Conservation (phyloP, 2,113 vertebrate genomes). For the Embiotoca jacksoni region DNA sequence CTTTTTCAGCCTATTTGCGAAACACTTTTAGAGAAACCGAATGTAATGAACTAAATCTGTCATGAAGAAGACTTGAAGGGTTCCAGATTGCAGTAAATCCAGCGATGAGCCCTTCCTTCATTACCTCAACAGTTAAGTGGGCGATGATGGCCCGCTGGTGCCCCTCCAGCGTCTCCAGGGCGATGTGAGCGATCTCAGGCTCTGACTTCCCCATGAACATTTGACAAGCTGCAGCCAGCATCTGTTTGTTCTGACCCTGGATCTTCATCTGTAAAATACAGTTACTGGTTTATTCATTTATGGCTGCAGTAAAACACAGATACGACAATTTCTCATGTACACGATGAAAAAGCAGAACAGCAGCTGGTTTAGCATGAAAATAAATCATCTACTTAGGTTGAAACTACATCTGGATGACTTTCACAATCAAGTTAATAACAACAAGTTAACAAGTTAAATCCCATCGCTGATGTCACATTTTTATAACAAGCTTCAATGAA, state of each 20-base stretch:
- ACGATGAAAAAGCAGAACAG: not conserved
- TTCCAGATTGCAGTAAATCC: not conserved
- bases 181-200: conserved; percentile 91
- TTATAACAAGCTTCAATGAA: no score
- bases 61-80: no score
- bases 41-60: no score
- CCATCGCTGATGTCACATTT: no score
- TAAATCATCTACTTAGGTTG: not conserved
- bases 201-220: conserved; percentile 97
- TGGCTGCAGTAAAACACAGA: not conserved
- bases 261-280: conserved; percentile 90
- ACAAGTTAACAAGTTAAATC: no score
- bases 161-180: conserved; percentile 93
- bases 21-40: no score
- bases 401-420: no score
- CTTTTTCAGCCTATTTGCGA: no score
- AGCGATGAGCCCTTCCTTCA: not conserved
- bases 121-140: conserved; percentile 94
- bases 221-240: conserved; percentile 94
- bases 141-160: conserved; percentile 96
- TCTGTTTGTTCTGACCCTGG: conserved; percentile 97
- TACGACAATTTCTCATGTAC: not conserved
- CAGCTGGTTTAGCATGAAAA: not conserved
- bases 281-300: not conserved
- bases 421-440: no score